A percentile compares a stretch with the other conserved stretches of the same genome.
Conservation (phyloP, 2,797 vertebrate genomes). For the Pteronotus mesoamericanus region DNA sequence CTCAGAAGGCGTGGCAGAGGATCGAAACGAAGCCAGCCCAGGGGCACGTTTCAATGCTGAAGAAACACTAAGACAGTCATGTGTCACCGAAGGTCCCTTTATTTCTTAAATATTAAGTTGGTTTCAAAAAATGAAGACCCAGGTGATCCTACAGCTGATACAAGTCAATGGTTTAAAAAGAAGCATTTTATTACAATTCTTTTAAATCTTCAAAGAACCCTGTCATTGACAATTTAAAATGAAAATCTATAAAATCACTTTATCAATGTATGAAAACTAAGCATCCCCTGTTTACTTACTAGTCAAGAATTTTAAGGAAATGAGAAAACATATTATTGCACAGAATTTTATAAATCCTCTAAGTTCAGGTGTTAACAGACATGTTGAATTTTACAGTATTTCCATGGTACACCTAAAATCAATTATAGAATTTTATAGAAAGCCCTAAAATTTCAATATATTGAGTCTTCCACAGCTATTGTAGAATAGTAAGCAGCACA, state of each 20-base stretch:
- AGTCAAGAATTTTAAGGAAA: neutral
- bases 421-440: neutral
- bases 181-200: neutral
- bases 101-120: neutral
- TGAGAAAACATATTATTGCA: neutral
- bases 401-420: neutral
- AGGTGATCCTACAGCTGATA: neutral
- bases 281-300: neutral
- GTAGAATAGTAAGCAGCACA: neutral
- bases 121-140: neutral
- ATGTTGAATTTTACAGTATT: neutral
- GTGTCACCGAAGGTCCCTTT: neutral
- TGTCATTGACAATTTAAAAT: neutral
- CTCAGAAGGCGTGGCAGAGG: neutral
- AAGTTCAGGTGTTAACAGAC: neutral
- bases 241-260: neutral
- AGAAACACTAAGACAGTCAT: neutral
- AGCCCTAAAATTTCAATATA: neutral
- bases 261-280: neutral
- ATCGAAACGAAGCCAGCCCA: neutral
- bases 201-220: neutral
- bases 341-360: neutral
- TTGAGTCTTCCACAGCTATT: neutral
- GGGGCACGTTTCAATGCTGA: rapidly evolving
- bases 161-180: neutral